Evolutionary conservation across 2,797 vertebrate genomes (phyloP).

Genomic region (Mormyrops attenuatus): DNA sequence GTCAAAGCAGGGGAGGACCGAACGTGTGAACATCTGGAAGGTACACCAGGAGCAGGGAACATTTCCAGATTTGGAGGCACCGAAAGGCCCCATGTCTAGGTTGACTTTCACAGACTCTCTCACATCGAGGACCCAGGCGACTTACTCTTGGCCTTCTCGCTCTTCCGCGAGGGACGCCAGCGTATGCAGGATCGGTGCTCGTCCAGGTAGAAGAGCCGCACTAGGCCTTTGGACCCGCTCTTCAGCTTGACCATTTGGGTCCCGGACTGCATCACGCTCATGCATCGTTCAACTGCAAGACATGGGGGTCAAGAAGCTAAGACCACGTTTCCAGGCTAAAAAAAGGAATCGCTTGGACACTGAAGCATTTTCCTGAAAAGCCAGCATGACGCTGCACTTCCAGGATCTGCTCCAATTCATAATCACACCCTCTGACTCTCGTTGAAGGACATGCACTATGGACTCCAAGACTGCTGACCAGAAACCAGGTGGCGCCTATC

Average conservation of each 20-base stretch:
- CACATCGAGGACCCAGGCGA: not conserved
- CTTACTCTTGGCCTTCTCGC: conserved; percentile 98
- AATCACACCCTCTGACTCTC: not conserved
- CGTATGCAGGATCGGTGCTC: conserved; percentile 93
- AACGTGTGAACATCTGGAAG: not conserved
- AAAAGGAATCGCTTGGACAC: not conserved
- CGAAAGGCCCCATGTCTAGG: not conserved
- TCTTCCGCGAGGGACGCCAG: conserved; percentile 95
- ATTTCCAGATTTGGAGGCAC: not conserved
- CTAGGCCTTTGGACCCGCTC: conserved; percentile 85
- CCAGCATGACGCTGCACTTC: not conserved
- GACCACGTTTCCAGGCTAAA: not conserved
- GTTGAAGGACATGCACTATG: not conserved
- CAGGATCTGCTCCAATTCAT: not conserved
- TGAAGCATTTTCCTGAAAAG: not conserved
- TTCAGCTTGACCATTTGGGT: conserved; percentile 99
- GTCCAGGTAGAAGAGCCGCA: conserved; percentile 97
- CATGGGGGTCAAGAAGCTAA: not conserved
- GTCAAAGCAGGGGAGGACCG: not conserved
- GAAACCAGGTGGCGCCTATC: not conserved
- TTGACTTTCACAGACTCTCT: not conserved
- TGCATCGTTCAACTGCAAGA: conserved; percentile 92
- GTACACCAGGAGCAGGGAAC: not conserved
- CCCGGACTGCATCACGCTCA: conserved; percentile 98
- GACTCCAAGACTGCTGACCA: not conserved